phyloP scores from a whole-genome alignment of 2,113 vertebrate species.

The Cinclus cinclus region DNA sequence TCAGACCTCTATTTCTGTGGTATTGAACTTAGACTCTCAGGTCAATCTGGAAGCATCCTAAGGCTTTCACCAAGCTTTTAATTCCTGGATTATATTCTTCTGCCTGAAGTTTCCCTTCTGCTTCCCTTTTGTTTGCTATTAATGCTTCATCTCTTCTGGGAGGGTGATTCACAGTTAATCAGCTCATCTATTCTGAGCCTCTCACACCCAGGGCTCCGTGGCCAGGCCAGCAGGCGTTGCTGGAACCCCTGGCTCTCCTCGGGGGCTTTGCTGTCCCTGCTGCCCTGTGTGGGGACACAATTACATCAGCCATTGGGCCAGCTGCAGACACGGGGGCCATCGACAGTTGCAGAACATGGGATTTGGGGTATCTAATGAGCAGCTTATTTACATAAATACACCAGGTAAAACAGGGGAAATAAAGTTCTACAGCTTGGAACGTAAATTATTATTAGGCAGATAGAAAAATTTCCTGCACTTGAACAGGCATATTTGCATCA shows the following conservation, averaged over 20 bases:
- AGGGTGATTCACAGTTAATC: constrained; percentile 27
- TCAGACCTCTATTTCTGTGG: not conserved
- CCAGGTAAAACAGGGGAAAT: constrained; percentile 52
- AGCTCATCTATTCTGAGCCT: constrained; percentile 1
- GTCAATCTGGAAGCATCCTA: constrained; percentile 42
- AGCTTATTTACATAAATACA: constrained; percentile 69
- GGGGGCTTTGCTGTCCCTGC: constrained; percentile 15
- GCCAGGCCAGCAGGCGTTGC: constrained; percentile 15
- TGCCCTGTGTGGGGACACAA: constrained; percentile 8
- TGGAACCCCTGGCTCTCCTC: constrained; percentile 1
- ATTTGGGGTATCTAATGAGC: constrained; percentile 59
- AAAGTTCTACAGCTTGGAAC: constrained; percentile 44
- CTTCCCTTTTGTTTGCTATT: constrained; percentile 61
- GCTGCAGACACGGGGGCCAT: constrained; percentile 36
- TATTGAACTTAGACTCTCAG: not conserved
- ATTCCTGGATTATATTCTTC: constrained; percentile 48
- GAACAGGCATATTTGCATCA: not conserved
- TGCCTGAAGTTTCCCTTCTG: constrained; percentile 59
- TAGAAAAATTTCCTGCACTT: not conserved
- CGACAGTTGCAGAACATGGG: constrained; percentile 48
- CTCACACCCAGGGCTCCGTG: not conserved
- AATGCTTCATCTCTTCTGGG: constrained; percentile 36
- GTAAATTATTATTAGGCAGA: constrained; percentile 44
- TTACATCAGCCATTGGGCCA: constrained; percentile 53
- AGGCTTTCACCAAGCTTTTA: constrained; percentile 45